Evolutionary conservation across 2,888 invertebrate genomes (phyloP), one percentile per base, ranked within the genome.

Genomic region (Acanthosepion lycidas): DNA sequence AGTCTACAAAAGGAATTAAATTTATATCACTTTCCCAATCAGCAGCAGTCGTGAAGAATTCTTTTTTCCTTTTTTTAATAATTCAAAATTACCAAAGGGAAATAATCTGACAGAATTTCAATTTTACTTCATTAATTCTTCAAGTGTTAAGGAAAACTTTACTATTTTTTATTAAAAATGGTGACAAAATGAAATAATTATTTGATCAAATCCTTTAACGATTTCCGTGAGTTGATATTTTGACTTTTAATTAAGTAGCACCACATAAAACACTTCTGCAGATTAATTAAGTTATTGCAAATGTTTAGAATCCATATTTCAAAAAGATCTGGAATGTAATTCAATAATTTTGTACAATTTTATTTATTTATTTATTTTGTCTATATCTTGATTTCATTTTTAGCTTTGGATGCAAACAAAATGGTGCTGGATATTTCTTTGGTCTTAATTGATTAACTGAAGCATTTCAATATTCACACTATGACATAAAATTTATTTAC

Each of bases 101-200:
- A 78, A 9, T 78, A 9, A 28, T 12, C 8, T 78, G n/a, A 78
- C 23, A 59, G 23, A 78, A 78, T 78, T 78, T n/a, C 8, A n/a
- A 15, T n/a, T 78, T 33, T 15, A 12, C 18, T n/a, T 78, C 3
- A n/a, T n/a, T n/a, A 78, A n/a, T n/a, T 78, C 78, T 78, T 78
- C 0, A 78, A n/a, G 78, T 78, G 78, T 33, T 78, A 3, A 9
- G n/a, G n/a, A 78, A n/a, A 78, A 28, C 2, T 78, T 42, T 42
- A 2, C 28, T n/a, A 18, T 78, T 33, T 33, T 78, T 78, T 78
- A 33, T 78, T n/a, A n/a, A 59, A n/a, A 78, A 78, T 33, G 78
- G n/a, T 78, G 78, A n/a, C 78, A 78, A 78, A 78, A 78, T 78
- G 78, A n/a, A 78, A 28, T 78, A n/a, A 78, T 78, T 78, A 78